These are phyloP conservation scores for Ochotona curzoniae DNA, from an alignment of 2,113 vertebrate genomes.

Conservation along the genomic window DNA sequence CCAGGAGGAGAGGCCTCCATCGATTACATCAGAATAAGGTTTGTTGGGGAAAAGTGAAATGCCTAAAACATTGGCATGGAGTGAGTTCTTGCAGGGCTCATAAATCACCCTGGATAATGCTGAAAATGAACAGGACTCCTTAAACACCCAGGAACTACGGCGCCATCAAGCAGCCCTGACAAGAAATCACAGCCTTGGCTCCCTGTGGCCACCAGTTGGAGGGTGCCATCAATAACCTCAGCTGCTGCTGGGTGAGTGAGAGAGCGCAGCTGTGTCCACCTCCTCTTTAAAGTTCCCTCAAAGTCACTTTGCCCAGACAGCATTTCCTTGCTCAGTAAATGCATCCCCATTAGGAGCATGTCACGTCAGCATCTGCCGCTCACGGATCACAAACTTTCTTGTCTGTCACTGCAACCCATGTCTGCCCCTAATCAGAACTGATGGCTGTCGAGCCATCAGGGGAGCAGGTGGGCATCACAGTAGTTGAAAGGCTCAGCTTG, in stretches of 20 bases:
- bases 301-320: conserved; percentile 87
- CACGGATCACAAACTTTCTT: conserved; percentile 84
- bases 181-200: conserved; percentile 80
- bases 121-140: conserved; percentile 85
- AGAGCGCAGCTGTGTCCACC: conserved; percentile 70
- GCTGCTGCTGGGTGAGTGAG: conserved; percentile 82
- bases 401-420: conserved; percentile 76
- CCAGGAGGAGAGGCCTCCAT: conserved; percentile 80
- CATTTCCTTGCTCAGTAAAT: conserved; percentile 82
- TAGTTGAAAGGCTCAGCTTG: neutral
- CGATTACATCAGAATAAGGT: conserved; percentile 88
- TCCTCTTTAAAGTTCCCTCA: conserved; percentile 87
- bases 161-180: conserved; percentile 85
- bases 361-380: conserved; percentile 85
- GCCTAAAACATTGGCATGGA: conserved; percentile 87
- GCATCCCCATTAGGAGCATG: conserved; percentile 84
- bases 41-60: conserved; percentile 85
- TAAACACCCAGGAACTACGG: conserved; percentile 87
- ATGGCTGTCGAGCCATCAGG: conserved; percentile 22
- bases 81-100: conserved; percentile 84
- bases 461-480: conserved; percentile 53
- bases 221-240: conserved; percentile 86
- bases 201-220: conserved; percentile 79
- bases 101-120: conserved; percentile 87
- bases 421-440: conserved; percentile 71